Evolutionary conservation across 2,888 invertebrate species (phyloP), one percentile per base, ranked within the genome.

Genomic region (Phortica okadai): DNA sequence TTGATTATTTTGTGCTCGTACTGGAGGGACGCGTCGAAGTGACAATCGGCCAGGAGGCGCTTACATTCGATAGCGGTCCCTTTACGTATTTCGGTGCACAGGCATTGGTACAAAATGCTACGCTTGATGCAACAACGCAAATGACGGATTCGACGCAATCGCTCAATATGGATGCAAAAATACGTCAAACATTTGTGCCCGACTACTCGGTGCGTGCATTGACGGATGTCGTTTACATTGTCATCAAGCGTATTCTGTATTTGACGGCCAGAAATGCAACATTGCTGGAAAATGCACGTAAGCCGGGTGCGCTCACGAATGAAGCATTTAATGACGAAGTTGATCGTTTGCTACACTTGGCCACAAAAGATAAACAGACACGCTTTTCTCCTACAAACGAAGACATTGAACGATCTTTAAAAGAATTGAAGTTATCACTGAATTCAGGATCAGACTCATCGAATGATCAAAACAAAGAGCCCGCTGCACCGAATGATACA

Each of bases 21-120:
- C 92, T 99, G 83, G 98, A 99, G 91, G 99, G 98, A 0, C 95
- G 97, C 41, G 98, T 98, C 62, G 96, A 98, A 91, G 98, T 99
- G 74, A 97, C 96, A 0, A 97, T 99, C 77, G 99, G 99, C 0
- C 94, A 95, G 79, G 99, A 99, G 92, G 96, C 95, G 90, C 94
- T 99, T 87, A 94, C 96, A 74, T 99, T 99, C 91, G 98, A 99
- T 90, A 97, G 97, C 77, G 99, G 99, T 0, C 98, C 99, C 33
- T 99, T 99, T 93, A 97, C 97, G 0, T 98, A 96, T 92, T 99
- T 99, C 92, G 97, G 97, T 2, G 94, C 95, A 16, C 97, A 98
- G 91, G 97, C 97, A 11, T 93, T 98, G 70, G 94, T 94, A 45
- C 95, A 95, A 88, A 96, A 95, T 88, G 93, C 96, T 3, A 95